A percentile compares a stretch with the other conserved stretches of the same genome.
These are phyloP conservation scores for Aphis gossypii DNA, from an alignment of 1,140 invertebrate species.

Conservation along the genomic window DNA sequence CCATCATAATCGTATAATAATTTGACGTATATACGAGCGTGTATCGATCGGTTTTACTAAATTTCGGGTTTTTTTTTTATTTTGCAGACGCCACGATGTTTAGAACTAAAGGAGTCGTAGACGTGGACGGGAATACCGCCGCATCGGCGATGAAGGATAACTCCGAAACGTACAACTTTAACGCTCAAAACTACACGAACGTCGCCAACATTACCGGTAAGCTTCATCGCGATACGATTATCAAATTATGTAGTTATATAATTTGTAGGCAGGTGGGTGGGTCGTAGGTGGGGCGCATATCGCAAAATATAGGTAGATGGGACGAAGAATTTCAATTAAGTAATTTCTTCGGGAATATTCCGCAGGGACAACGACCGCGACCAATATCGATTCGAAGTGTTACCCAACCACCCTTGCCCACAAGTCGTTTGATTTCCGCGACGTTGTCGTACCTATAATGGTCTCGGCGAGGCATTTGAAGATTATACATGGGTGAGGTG, in stretches of 20 bases:
- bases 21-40: neutral
- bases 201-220: slow-evolving; percentile 38
- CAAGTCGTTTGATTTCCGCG: neutral
- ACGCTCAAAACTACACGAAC: slow-evolving; percentile 1
- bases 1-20: neutral
- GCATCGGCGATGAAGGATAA: neutral
- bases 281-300: neutral
- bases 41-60: neutral
- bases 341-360: neutral
- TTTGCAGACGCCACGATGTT: neutral
- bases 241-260: neutral
- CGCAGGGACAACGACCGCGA: neutral
- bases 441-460: neutral
- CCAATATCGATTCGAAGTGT: neutral
- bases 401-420: neutral
- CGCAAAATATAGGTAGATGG: neutral
- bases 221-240: neutral
- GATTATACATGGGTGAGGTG: neutral
- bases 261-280: neutral
- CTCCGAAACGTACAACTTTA: neutral
- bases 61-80: neutral
- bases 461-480: neutral
- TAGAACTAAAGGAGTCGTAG: neutral
- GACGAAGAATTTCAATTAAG: neutral
- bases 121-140: neutral